Evolutionary conservation across 2,797 vertebrate species (phyloP), one percentile per base, ranked within the genome.

Genomic region (Decapterus maruadsi): DNA sequence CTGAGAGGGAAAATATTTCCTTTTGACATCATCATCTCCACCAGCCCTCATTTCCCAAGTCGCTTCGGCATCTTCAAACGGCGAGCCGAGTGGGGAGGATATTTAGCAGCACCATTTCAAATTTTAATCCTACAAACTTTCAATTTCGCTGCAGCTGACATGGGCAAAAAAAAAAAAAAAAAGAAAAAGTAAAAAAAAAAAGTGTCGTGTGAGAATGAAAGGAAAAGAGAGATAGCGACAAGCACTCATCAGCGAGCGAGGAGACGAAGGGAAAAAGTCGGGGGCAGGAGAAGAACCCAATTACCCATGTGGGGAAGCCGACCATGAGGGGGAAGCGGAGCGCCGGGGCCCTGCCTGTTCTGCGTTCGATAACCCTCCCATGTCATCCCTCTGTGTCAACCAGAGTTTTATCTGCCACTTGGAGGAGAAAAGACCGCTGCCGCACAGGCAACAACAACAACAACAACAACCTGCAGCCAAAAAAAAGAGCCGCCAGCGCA

Each of bases 91-190:
- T 56, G 68, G 26, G 7, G 57, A 59, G 68, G 72, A 82, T 83
- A 72, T 87, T 90, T 75, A 63, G 72, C 60, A 1, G 54, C 56
- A 26, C 73, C 83, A 61, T 83, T 88, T 85, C 59, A 73, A 80
- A 85, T 88, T 78, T 70, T 79, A 88, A 83, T 85, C 78, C 84
- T 2, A 53, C 80, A 80, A 90, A 92, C 78, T 86, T 91, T 87
- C 84, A 83, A 84, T 90, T 90, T 85, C 69, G 59, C 63, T 40
- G 48, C 10, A 26, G 81, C 36, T 66, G 79, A 73, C 54, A 57
- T 46, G 71, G 67, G 72, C 53, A 43, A 63, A 70, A 38, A 61
- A 26, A 12, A 20, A 26, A 12, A 20, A 26, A 26, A 26, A 26
- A 26, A 3, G 1, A 43, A 42, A 42, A 14, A 67, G 4, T 40